These are phyloP conservation scores for Desmophyllum pertusum DNA, from an alignment of 92 coral and sea anemone genomes.

Conservation along the genomic window DNA sequence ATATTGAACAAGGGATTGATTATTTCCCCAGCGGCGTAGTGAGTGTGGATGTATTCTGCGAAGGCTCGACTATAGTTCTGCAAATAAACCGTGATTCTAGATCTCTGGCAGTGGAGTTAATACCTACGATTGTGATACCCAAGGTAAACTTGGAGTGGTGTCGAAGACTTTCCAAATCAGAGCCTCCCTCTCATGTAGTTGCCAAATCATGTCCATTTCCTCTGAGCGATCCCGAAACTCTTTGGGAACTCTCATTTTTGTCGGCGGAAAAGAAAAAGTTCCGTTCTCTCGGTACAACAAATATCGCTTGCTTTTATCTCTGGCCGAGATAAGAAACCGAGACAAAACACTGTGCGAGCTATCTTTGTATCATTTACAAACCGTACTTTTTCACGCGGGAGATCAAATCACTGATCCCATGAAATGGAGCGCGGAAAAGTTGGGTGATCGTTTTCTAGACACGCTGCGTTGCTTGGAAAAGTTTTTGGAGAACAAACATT, in stretches of 20 bases:
- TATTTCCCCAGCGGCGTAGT: slow-evolving; percentile 65
- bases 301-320: slow-evolving; percentile 59
- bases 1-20: slow-evolving; percentile 62
- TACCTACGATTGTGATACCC: slow-evolving; percentile 80
- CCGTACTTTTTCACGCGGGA: slow-evolving; percentile 65
- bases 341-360: slow-evolving; percentile 74
- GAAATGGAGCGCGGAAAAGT: slow-evolving; percentile 67
- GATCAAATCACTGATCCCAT: slow-evolving; percentile 63
- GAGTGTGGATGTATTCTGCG: slow-evolving; percentile 67
- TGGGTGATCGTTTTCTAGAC: slow-evolving; percentile 84
- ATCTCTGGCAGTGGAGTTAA: slow-evolving; percentile 74
- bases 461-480: slow-evolving; percentile 62
- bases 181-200: slow-evolving; percentile 73
- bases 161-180: slow-evolving; percentile 67
- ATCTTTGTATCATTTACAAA: slow-evolving; percentile 78
- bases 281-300: slow-evolving; percentile 60
- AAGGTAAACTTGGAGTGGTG: slow-evolving; percentile 60
- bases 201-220: slow-evolving; percentile 79
- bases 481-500: slow-evolving; percentile 64
- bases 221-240: slow-evolving; percentile 86
- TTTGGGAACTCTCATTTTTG: slow-evolving; percentile 85
- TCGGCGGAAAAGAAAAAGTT: slow-evolving; percentile 78
- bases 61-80: slow-evolving; percentile 82
- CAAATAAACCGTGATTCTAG: slow-evolving; percentile 72
- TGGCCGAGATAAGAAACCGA: slow-evolving; percentile 80